These are phyloP conservation scores for Azemiops feae DNA, from an alignment of 2,113 vertebrate species.

Conservation along the genomic window DNA sequence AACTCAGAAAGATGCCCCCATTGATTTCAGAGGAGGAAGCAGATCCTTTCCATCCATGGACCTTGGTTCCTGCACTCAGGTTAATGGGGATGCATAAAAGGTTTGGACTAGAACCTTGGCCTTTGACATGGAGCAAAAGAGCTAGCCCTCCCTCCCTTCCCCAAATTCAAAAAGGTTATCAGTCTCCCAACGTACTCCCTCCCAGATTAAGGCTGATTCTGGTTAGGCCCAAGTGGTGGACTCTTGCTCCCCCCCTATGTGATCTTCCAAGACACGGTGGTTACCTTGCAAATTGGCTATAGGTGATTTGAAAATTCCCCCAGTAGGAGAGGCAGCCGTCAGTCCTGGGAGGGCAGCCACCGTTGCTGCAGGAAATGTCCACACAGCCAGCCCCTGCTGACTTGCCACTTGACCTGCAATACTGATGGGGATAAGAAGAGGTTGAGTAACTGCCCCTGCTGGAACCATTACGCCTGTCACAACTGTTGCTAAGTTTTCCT, in stretches of 20 bases:
- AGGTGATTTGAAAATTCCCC: conserved; percentile 89
- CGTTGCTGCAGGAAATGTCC: conserved; percentile 90
- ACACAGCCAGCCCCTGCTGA: conserved; percentile 90
- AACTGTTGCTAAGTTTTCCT: conserved; percentile 93
- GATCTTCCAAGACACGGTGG: conserved; percentile 17
- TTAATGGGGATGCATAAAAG: not conserved
- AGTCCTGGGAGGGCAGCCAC: conserved; percentile 88
- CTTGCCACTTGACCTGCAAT: conserved; percentile 91
- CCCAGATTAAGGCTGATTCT: not conserved
- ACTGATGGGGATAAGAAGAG: conserved; percentile 94
- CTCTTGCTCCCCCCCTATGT: not conserved
- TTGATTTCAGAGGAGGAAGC: not conserved
- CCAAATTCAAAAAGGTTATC: not conserved
- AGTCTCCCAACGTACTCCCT: not conserved
- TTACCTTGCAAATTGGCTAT: conserved; percentile 90
- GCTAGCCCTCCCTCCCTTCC: no score
- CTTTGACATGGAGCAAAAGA: not conserved
- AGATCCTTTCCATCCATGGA: not conserved
- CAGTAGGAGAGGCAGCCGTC: conserved; percentile 78
- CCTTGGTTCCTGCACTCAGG: not conserved
- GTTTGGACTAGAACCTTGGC: not conserved
- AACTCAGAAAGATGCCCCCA: no score
- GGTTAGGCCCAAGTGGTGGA: no score
- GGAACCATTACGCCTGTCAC: conserved; percentile 97
- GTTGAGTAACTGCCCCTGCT: conserved; percentile 90